Conservation (phyloP, 2,888 invertebrate genomes). For the Trissoscelio sp. region DNA sequence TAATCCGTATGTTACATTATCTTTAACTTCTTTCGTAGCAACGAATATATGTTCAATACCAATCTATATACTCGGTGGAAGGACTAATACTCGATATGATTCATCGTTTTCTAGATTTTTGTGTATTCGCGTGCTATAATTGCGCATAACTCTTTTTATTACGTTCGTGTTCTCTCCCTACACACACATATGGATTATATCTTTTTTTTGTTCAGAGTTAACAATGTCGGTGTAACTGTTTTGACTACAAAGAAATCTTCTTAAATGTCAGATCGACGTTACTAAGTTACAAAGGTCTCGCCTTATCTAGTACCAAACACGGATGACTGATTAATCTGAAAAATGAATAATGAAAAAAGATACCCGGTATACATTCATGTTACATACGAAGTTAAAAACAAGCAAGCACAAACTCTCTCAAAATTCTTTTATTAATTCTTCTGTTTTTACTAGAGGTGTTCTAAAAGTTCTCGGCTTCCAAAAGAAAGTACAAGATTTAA, state of each 20-base stretch:
- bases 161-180: slow-evolving; percentile 41
- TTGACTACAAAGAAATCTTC: slow-evolving; percentile 69
- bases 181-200: slow-evolving; percentile 60
- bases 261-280: slow-evolving; percentile 68
- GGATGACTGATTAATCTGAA: background rate
- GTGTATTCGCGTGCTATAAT: slow-evolving; percentile 22
- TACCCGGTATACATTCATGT: slow-evolving; percentile 42
- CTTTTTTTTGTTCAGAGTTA: slow-evolving; percentile 42
- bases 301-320: slow-evolving; percentile 76
- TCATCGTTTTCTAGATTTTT: slow-evolving; percentile 29
- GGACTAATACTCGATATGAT: slow-evolving; percentile 54
- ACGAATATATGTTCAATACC: slow-evolving; percentile 59
- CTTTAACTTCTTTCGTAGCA: slow-evolving; percentile 59
- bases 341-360: slow-evolving; percentile 4
- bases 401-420: slow-evolving; percentile 32
- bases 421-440: too few species aligned
- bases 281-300: slow-evolving; percentile 73
- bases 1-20: slow-evolving; percentile 65
- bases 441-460: too few species aligned
- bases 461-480: too few species aligned
- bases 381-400: slow-evolving; percentile 46
- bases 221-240: slow-evolving; percentile 64
- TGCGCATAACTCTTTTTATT: slow-evolving; percentile 49
- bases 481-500: too few species aligned
- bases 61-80: slow-evolving; percentile 54